Evolutionary conservation across 2,888 invertebrate genomes (phyloP).

Genomic region (Leuctra nigra): DNA sequence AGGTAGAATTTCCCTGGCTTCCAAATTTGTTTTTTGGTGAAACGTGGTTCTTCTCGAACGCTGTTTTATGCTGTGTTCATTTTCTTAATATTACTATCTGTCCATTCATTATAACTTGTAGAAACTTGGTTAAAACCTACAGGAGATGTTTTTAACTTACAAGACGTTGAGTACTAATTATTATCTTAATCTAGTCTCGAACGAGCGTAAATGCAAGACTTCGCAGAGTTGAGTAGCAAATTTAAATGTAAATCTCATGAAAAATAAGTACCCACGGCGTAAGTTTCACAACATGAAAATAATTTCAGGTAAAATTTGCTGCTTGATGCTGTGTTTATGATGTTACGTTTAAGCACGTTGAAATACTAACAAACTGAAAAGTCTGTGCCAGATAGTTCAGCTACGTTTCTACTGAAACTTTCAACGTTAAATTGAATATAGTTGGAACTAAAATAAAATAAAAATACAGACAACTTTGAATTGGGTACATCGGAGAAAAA

Average conservation of each 20-base stretch:
- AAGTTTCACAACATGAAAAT: background rate
- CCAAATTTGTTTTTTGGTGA: no score
- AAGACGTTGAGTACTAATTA: no score
- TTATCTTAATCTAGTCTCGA: no score
- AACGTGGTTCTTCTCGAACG: no score
- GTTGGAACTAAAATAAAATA: background rate
- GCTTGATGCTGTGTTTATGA: no score
- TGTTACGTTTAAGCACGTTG: no score
- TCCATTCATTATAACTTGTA: no score
- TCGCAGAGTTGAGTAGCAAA: background rate
- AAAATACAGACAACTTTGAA: conserved; percentile 1
- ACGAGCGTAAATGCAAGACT: no score
- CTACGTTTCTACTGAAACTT: background rate
- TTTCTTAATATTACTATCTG: no score
- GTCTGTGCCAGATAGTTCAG: background rate
- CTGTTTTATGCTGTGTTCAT: no score
- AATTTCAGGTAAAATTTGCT: background rate
- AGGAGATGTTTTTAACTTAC: background rate
- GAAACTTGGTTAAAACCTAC: background rate
- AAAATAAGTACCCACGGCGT: background rate
- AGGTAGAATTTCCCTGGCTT: no score
- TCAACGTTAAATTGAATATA: conserved; percentile 14
- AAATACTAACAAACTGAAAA: background rate
- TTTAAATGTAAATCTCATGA: background rate
- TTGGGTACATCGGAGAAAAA: no score